Conservation (phyloP, 2,797 vertebrate species). For the Galago senegalensis region DNA sequence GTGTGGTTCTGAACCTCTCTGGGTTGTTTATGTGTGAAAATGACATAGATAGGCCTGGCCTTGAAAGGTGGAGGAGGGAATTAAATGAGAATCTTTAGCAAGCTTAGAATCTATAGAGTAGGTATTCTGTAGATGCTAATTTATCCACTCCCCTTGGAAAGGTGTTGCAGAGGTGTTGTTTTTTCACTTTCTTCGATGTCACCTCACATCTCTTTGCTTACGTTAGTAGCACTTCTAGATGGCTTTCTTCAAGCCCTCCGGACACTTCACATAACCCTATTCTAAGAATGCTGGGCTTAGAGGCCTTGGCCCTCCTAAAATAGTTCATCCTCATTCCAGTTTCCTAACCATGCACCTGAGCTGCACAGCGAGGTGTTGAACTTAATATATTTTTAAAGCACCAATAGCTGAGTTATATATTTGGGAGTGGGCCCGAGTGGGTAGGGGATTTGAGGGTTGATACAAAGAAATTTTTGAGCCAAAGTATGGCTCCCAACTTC, state of each 20-base stretch:
- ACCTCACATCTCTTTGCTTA: background rate
- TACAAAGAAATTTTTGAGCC: background rate
- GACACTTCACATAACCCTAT: background rate
- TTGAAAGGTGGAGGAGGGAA: background rate
- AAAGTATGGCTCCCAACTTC: background rate
- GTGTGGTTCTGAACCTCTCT: background rate
- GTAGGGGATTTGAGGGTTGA: background rate
- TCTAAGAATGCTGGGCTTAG: background rate
- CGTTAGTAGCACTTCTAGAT: background rate
- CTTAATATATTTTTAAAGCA: background rate
- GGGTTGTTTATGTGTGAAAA: background rate
- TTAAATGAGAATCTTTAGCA: background rate
- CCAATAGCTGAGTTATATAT: background rate
- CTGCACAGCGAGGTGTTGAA: background rate
- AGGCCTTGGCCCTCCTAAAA: background rate
- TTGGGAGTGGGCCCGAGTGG: background rate
- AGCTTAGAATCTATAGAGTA: background rate
- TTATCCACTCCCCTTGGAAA: background rate
- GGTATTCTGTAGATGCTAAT: background rate
- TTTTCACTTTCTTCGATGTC: background rate
- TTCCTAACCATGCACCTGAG: background rate
- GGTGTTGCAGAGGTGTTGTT: background rate
- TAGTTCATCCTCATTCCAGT: background rate
- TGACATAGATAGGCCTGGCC: background rate
- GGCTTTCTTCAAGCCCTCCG: background rate